These are phyloP conservation scores for Bilobella aurantiaca DNA, from an alignment of 1,140 invertebrate genomes.

Conservation along the genomic window DNA sequence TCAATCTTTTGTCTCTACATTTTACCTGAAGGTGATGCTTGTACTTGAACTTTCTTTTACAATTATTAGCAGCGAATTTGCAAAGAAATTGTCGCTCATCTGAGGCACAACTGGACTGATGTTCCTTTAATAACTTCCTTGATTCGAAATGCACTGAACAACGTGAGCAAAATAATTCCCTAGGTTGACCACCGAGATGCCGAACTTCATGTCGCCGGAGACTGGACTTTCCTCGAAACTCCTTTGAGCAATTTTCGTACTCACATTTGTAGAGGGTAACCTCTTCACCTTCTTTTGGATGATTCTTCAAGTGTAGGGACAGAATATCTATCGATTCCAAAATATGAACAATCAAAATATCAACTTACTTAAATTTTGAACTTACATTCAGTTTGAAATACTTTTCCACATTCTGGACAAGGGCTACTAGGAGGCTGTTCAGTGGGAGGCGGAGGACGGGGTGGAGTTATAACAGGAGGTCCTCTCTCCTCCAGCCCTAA, in stretches of 20 bases:
- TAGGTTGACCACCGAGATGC: not conserved
- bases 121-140: not conserved
- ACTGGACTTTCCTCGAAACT: not conserved
- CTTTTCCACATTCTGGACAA: slow-evolving; percentile 1
- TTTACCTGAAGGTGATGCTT: not conserved
- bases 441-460: not conserved
- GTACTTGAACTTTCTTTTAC: not conserved
- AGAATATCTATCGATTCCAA: not conserved
- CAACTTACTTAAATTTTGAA: not conserved
- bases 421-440: not conserved
- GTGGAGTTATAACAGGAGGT: not conserved
- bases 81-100: not conserved
- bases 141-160: not conserved
- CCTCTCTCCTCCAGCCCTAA: not conserved
- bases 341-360: not conserved
- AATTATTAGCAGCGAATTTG: not conserved
- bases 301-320: not conserved
- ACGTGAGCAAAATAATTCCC: not conserved
- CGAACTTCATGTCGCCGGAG: not conserved
- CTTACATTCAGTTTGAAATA: not conserved
- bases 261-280: not conserved
- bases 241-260: not conserved
- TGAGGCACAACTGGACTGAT: not conserved
- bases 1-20: too few species aligned
- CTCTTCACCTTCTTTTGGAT: not conserved